Evolutionary conservation across 2,113 vertebrate genomes (phyloP).

Genomic region (Struthidea cinerea): DNA sequence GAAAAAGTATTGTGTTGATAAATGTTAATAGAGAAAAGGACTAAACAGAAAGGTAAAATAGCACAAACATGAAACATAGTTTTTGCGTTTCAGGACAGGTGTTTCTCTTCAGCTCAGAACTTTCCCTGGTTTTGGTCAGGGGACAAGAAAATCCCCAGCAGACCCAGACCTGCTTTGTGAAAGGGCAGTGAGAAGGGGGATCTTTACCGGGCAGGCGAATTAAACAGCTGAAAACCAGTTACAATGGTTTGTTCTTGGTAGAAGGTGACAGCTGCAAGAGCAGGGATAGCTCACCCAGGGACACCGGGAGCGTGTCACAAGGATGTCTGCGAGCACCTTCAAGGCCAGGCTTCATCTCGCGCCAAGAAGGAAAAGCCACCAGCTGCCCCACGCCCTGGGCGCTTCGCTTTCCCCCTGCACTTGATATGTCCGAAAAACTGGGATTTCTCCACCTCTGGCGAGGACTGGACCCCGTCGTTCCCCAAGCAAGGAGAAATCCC

Average conservation of each 20-base stretch:
- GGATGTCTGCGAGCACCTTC: neutral
- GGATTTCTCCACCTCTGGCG: neutral
- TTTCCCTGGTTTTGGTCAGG: neutral
- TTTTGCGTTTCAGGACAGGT: neutral
- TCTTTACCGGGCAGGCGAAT: accelerated
- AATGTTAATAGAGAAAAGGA: neutral
- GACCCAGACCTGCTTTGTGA: neutral
- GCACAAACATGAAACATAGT: neutral
- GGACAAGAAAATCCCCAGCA: neutral
- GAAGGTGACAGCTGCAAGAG: neutral
- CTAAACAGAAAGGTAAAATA: neutral
- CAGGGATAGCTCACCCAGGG: neutral
- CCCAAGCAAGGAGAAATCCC: neutral
- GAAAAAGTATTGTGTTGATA: neutral
- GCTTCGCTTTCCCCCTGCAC: no score
- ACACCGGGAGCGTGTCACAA: accelerated
- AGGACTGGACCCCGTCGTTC: accelerated
- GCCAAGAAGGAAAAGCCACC: neutral
- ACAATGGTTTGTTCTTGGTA: neutral
- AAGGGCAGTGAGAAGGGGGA: neutral
- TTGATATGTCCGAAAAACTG: accelerated
- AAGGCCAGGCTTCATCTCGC: neutral
- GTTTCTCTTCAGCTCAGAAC: neutral
- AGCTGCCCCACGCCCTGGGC: accelerated
- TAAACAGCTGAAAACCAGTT: neutral